These are phyloP conservation scores for Hymenopus coronatus DNA, from an alignment of 2,888 invertebrate genomes.

Conservation along the genomic window DNA sequence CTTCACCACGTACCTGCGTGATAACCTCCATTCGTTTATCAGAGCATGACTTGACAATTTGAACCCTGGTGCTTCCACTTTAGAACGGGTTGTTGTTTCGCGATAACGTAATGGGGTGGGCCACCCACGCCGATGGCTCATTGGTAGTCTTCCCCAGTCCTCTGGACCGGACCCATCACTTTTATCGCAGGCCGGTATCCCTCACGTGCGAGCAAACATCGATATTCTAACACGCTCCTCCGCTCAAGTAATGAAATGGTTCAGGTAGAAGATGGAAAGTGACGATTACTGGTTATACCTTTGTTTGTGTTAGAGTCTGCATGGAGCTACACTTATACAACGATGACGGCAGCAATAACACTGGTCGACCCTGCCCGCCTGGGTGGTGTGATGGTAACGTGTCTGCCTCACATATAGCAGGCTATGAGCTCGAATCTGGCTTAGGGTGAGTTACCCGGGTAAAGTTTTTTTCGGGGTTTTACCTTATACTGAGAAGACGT, in stretches of 20 bases:
- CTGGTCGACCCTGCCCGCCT: too few relatives aligned
- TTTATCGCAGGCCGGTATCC: background rate
- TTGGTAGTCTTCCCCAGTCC: background rate
- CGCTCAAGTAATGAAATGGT: background rate
- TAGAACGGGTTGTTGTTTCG: background rate
- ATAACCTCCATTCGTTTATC: background rate
- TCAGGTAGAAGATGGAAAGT: background rate
- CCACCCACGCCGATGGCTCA: constrained; percentile 3
- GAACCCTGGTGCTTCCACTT: background rate
- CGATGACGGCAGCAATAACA: too few relatives aligned
- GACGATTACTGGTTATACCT: background rate
- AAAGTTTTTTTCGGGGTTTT: too few relatives aligned
- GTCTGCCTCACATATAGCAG: too few relatives aligned
- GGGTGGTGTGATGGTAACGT: too few relatives aligned
- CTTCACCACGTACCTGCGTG: background rate
- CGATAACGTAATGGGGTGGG: background rate
- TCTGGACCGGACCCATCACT: background rate
- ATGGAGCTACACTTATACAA: background rate
- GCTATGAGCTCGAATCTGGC: too few relatives aligned
- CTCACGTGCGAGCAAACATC: background rate
- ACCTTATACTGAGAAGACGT: too few relatives aligned
- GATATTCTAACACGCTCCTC: background rate
- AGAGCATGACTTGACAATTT: background rate
- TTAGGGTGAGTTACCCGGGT: too few relatives aligned
- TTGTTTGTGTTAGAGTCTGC: too few relatives aligned